A percentile compares a stretch with the other conserved stretches of the same genome.
phyloP scores from a whole-genome alignment of 2,113 vertebrate species.

The Cyphomyrus discorhynchus region DNA sequence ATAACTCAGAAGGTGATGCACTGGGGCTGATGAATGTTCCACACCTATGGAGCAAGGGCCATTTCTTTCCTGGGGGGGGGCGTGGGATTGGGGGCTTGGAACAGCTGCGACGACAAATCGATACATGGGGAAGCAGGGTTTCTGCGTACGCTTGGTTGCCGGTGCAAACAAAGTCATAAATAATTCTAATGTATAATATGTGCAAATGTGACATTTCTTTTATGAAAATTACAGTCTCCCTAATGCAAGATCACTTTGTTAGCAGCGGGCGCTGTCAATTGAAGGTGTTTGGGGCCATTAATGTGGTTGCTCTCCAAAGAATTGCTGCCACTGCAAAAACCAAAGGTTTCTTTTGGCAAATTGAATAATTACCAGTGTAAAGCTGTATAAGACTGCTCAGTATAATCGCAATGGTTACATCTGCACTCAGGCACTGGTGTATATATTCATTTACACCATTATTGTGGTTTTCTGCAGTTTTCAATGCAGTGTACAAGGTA shows the following conservation, averaged over 20 bases:
- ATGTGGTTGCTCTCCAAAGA: not conserved
- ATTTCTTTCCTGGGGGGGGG: constrained; percentile 40
- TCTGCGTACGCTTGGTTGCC: constrained; percentile 37
- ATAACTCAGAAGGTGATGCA: constrained; percentile 1
- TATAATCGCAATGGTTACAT: not conserved
- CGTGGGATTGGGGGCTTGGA: constrained; percentile 5
- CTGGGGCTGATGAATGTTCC: constrained; percentile 35
- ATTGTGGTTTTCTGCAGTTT: too few relatives aligned
- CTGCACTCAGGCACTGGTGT: not conserved
- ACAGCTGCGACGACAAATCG: constrained; percentile 40
- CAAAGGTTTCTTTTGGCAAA: constrained; percentile 1
- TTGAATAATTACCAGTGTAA: not conserved
- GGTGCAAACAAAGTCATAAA: constrained; percentile 39
- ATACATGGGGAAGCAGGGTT: constrained; percentile 35
- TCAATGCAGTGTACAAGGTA: not conserved
- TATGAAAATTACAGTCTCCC: constrained; percentile 28
- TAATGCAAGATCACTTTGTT: constrained; percentile 18
- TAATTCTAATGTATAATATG: constrained; percentile 38
- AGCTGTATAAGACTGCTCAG: not conserved
- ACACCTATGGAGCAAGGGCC: constrained; percentile 16
- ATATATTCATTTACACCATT: not conserved
- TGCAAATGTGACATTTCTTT: constrained; percentile 46
- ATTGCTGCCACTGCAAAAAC: not conserved
- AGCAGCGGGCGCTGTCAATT: not conserved
- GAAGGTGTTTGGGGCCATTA: not conserved